These are phyloP conservation scores for Ametastegia equiseti DNA, from an alignment of 2,888 invertebrate genomes.

Conservation along the genomic window DNA sequence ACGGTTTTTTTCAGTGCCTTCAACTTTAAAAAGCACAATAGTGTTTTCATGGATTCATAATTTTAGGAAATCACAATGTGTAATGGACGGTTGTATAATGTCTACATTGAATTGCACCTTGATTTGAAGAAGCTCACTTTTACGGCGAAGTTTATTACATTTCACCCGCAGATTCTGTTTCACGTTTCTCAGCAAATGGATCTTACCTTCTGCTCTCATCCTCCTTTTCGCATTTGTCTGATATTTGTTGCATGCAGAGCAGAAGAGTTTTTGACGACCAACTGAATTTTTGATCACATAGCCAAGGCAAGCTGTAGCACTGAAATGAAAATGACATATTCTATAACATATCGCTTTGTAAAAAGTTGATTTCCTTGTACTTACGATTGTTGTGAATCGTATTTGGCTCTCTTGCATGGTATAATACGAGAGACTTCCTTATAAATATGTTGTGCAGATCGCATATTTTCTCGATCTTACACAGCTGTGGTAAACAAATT, in stretches of 20 bases:
- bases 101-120: too few relatives aligned
- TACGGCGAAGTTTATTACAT: conserved; percentile 11
- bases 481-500: not conserved
- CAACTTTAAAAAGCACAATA: too few relatives aligned
- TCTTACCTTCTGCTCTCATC: not conserved
- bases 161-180: not conserved
- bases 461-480: not conserved
- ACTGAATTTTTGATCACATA: not conserved
- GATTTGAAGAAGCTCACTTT: not conserved
- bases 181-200: not conserved
- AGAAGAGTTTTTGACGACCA: not conserved
- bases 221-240: not conserved
- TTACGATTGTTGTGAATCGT: not conserved
- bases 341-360: not conserved
- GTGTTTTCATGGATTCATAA: too few relatives aligned
- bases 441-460: not conserved
- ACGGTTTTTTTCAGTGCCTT: not conserved
- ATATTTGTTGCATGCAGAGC: not conserved
- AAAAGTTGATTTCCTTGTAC: not conserved
- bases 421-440: not conserved
- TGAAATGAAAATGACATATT: not conserved
- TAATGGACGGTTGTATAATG: too few relatives aligned
- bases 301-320: not conserved
- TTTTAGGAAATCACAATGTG: too few relatives aligned
- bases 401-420: not conserved